Conservation (phyloP, 2,113 vertebrate species). For the Amblyopsis rosae region DNA sequence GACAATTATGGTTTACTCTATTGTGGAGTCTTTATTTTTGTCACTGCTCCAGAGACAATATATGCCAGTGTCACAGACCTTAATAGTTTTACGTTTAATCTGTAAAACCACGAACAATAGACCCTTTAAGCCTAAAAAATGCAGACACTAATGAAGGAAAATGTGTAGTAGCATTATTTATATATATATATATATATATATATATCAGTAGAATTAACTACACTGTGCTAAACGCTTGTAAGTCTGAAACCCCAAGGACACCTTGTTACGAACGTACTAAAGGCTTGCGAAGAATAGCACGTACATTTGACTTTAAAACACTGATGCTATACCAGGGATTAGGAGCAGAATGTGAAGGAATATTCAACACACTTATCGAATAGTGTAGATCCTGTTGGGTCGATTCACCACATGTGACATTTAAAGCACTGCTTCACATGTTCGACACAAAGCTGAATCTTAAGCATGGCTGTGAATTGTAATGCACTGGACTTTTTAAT, state of each 20-base stretch:
- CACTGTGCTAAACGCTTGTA: neutral
- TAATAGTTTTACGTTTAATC: neutral
- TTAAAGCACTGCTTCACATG: constrained; percentile 53
- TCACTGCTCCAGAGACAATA: too few species aligned
- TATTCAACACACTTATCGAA: constrained; percentile 45
- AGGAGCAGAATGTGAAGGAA: constrained; percentile 37
- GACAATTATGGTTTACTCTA: too few species aligned
- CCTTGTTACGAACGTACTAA: constrained; percentile 27
- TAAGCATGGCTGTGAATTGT: constrained; percentile 37
- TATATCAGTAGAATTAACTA: neutral
- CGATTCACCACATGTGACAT: constrained; percentile 37
- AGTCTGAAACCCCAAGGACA: neutral
- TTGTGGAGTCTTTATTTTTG: too few species aligned
- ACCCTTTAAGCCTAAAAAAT: neutral
- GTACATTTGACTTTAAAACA: constrained; percentile 45
- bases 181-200: too few species aligned
- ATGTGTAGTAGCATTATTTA: neutral
- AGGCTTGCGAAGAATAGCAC: constrained; percentile 12
- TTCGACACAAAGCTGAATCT: constrained; percentile 48
- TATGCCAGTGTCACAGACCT: too few species aligned
- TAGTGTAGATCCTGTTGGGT: constrained; percentile 35
- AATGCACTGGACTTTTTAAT: constrained; percentile 38
- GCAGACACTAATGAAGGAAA: neutral
- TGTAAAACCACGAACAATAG: neutral
- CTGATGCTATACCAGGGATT: constrained; percentile 33